Evolutionary conservation across 2,888 invertebrate species (phyloP).

Genomic region (Patella caerulea): DNA sequence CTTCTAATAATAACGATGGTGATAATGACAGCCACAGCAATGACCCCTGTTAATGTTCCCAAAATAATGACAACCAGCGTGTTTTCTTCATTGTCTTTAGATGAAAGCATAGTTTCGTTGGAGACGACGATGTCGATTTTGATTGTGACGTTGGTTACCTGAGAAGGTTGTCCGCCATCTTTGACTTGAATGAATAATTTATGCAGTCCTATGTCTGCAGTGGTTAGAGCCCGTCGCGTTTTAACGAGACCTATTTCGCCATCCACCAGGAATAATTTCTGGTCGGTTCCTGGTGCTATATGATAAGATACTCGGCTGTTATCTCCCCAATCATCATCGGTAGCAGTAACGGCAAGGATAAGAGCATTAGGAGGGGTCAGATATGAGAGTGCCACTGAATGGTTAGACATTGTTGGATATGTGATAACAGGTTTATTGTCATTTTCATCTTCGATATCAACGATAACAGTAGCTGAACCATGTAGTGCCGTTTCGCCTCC

Average conservation of each 20-base stretch:
- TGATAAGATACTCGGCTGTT: slow-evolving; percentile 41
- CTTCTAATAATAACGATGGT: slow-evolving; percentile 41
- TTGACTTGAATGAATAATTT: slow-evolving; percentile 37
- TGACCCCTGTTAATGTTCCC: slow-evolving; percentile 38
- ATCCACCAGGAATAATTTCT: slow-evolving; percentile 26
- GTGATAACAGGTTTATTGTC: slow-evolving; percentile 58
- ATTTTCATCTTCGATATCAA: slow-evolving; percentile 55
- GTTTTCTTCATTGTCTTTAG: slow-evolving; percentile 38
- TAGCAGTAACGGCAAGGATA: slow-evolving; percentile 39
- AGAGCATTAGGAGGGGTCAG: slow-evolving; percentile 43
- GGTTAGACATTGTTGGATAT: slow-evolving; percentile 47
- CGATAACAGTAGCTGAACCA: slow-evolving; percentile 46
- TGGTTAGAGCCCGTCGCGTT: slow-evolving; percentile 29
- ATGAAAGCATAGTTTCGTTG: slow-evolving; percentile 30
- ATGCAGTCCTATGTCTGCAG: slow-evolving; percentile 35
- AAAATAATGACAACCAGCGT: slow-evolving; percentile 40
- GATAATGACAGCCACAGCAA: slow-evolving; percentile 43
- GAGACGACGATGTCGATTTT: slow-evolving; percentile 38
- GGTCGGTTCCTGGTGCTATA: slow-evolving; percentile 30
- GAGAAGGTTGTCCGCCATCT: slow-evolving; percentile 29
- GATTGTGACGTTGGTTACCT: slow-evolving; percentile 33
- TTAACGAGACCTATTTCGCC: slow-evolving; percentile 34
- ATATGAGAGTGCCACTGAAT: slow-evolving; percentile 44
- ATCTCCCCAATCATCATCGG: slow-evolving; percentile 44
- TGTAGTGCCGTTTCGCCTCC: slow-evolving; percentile 49